phyloP scores from a whole-genome alignment of 2,113 vertebrate genomes.

The Atractosteus spatula region DNA sequence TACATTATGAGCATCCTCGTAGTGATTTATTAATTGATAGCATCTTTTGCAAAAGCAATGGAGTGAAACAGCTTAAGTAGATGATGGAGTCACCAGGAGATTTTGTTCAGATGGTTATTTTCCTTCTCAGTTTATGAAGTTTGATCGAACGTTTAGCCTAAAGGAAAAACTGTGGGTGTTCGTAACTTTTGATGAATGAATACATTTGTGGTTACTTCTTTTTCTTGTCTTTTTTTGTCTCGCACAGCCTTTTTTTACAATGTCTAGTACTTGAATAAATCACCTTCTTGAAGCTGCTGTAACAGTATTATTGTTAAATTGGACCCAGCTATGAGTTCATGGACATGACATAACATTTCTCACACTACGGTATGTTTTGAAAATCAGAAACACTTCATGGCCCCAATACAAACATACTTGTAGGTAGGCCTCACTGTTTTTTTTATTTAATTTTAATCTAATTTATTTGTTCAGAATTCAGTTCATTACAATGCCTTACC shows the following conservation, averaged over 20 bases:
- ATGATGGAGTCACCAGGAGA: constrained; percentile 61
- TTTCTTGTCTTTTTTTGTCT: constrained; percentile 59
- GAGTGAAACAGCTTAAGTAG: constrained; percentile 34
- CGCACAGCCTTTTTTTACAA: constrained; percentile 30
- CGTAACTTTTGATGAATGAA: constrained; percentile 75
- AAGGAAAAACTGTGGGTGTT: constrained; percentile 67
- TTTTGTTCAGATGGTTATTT: constrained; percentile 53
- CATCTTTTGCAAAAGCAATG: constrained; percentile 53
- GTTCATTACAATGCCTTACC: no score
- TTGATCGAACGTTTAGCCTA: constrained; percentile 64
- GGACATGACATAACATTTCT: no score
- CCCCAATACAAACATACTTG: no score
- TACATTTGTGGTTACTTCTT: constrained; percentile 61
- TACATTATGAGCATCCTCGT: constrained; percentile 44
- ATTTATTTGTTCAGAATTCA: no score
- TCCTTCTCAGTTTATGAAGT: constrained; percentile 56
- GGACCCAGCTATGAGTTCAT: constrained; percentile 46
- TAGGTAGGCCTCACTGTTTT: no score
- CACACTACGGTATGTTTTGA: no score
- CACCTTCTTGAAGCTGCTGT: constrained; percentile 24
- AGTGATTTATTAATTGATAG: constrained; percentile 68
- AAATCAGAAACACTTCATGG: no score
- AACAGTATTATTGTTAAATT: constrained; percentile 62
- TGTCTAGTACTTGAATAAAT: neutral
- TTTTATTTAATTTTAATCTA: no score